phyloP scores from a whole-genome alignment of 2,113 vertebrate genomes.

The Montifringilla adamsi region DNA sequence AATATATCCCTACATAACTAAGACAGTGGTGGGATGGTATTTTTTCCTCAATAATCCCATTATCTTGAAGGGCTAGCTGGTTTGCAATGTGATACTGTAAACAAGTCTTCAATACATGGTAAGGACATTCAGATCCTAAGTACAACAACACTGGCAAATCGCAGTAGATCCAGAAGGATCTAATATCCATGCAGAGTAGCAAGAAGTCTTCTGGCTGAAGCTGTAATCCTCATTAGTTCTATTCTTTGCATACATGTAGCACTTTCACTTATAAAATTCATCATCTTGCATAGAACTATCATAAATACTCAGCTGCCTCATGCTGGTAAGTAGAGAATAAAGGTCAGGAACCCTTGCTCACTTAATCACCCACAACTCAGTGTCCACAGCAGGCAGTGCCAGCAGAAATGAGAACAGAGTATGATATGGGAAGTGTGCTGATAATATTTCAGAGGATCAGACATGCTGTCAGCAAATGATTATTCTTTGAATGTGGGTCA shows the following conservation, averaged over 20 bases:
- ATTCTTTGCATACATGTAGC: not conserved
- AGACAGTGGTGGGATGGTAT: fast-evolving
- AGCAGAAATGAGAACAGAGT: not conserved
- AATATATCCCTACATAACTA: not conserved
- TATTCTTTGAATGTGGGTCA: not conserved
- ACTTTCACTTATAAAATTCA: not conserved
- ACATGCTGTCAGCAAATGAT: not conserved
- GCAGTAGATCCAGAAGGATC: not conserved
- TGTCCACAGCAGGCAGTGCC: not conserved
- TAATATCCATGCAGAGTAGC: not conserved
- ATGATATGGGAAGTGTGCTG: not conserved
- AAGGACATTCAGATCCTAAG: not conserved
- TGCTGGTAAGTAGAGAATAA: not conserved
- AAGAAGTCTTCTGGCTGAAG: not conserved
- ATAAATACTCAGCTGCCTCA: not conserved
- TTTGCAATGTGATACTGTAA: not conserved
- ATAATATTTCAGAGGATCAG: not conserved
- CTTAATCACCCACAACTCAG: not conserved
- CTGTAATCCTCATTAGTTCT: not conserved
- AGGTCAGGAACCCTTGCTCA: not conserved
- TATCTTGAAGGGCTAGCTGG: not conserved
- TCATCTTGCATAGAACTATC: not conserved
- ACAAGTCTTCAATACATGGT: not conserved
- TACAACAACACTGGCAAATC: not conserved
- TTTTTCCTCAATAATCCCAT: not conserved